Conservation (phyloP, 2,797 vertebrate species). For the Megalops cyprinoides region DNA sequence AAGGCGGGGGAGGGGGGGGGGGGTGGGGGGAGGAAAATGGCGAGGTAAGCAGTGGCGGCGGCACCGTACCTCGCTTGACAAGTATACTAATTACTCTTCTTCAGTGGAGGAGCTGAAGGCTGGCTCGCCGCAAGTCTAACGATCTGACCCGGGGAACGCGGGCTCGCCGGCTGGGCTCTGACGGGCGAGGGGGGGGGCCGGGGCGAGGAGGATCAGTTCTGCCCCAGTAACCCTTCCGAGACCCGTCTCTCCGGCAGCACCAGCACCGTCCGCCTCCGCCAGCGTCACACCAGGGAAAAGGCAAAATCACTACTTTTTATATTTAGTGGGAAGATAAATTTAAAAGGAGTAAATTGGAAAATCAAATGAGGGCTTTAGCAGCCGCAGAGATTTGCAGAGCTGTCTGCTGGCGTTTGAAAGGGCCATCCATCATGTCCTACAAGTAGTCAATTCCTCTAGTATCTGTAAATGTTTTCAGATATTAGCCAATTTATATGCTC, state of each 20-base stretch:
- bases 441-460: constrained; percentile 99
- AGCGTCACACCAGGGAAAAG: constrained; percentile 78
- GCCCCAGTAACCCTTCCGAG: constrained; percentile 97
- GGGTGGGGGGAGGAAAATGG: constrained; percentile 58
- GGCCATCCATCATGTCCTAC: constrained; percentile 99
- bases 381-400: constrained; percentile 99
- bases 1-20: constrained; percentile 61
- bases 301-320: constrained; percentile 87
- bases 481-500: constrained; percentile 99
- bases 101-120: constrained; percentile 87
- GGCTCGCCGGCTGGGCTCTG: constrained; percentile 54
- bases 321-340: constrained; percentile 97
- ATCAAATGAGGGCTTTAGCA: constrained; percentile 99
- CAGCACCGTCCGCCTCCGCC: constrained; percentile 50
- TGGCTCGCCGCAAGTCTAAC: constrained; percentile 87
- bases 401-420: constrained; percentile 97
- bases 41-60: constrained; percentile 89
- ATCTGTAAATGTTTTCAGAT: constrained; percentile 99
- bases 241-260: constrained; percentile 80
- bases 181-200: constrained; percentile 86
- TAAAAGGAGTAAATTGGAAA: constrained; percentile 99
- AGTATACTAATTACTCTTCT: constrained; percentile 98
- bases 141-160: constrained; percentile 84
- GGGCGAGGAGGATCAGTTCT: constrained; percentile 98
- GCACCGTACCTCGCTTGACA: constrained; percentile 93